Evolutionary conservation across 2,888 invertebrate genomes (phyloP).

Genomic region (Dermolepida albohirtum): DNA sequence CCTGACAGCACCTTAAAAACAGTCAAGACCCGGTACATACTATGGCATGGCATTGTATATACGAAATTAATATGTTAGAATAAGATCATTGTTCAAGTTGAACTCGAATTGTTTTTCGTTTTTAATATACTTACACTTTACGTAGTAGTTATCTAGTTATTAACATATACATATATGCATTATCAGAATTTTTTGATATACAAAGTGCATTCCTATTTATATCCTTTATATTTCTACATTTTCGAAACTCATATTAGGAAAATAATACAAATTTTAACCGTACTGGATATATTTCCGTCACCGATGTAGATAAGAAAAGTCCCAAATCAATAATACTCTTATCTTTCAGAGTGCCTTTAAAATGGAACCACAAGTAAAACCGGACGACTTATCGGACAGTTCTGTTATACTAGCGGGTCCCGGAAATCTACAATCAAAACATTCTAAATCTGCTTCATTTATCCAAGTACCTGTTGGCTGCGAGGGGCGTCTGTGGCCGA

Average conservation of each 20-base stretch:
- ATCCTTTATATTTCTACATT: no score
- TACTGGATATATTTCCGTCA: background rate
- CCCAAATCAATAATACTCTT: slow-evolving; percentile 20
- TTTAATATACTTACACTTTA: no score
- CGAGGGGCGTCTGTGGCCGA: slow-evolving; percentile 76
- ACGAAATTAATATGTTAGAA: no score
- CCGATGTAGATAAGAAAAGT: background rate
- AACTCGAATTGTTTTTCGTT: no score
- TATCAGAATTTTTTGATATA: no score
- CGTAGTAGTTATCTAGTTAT: no score
- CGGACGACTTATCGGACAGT: slow-evolving; percentile 64
- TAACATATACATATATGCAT: no score
- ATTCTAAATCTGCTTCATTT: slow-evolving; percentile 64
- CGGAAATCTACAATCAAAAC: slow-evolving; percentile 66
- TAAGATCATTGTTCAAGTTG: no score
- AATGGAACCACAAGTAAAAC: slow-evolving; percentile 64
- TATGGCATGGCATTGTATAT: no score
- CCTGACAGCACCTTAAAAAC: no score
- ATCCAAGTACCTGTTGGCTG: slow-evolving; percentile 79
- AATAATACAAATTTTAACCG: background rate
- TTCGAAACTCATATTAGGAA: background rate
- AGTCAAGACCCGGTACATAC: no score
- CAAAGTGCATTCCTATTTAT: no score
- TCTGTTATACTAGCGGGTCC: slow-evolving; percentile 68
- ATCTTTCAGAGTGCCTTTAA: slow-evolving; percentile 67